Evolutionary conservation across 2,797 vertebrate genomes (phyloP), one percentile per base, ranked within the genome.

Genomic region (Propithecus perrieri): DNA sequence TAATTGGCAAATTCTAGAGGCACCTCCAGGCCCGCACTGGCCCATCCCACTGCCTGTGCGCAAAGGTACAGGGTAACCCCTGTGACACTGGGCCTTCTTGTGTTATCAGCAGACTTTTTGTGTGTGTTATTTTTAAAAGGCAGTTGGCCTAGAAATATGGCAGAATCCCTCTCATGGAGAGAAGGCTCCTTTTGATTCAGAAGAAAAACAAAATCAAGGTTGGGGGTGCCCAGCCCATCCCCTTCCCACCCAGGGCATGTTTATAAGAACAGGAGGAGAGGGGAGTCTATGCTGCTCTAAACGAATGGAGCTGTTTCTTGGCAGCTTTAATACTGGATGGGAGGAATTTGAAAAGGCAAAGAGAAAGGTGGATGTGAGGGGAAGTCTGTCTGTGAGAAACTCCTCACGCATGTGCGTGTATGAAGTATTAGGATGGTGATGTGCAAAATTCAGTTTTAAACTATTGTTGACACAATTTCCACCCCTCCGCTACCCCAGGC

Each of bases 31-130:
- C 33, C 67, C 20, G 30, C 4, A 3, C 43, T 24, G n/a, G 17
- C 1, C 75, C 8, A 0, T 9, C 4, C 14, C 22, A 18, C 15
- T 1, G 3, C 11, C 67, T 24, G 0, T 33, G 7, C 7, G n/a
- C 22, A 46, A 41, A 35, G 63, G 3, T 1, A 6, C 4, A 38
- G 53, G 30, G 18, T 20, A 0, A 22, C 5, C 7, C n/a, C n/a
- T 6, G 4, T 0, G 4, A 85, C 15, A 8, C 15, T 15, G 43
- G 24, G 1, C 13, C 28, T 9, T 15, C 7, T 69, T 0, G 28
- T 4, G 2, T 57, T 5, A 48, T 5, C 5, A 11, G 18, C 43
- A 79, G 50, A 55, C 48, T 46, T n/a, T 33, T 28, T 55, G 26
- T 33, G 57, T 67, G 59, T 2, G 11, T n/a, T 85, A 20, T 35